Evolutionary conservation across 1,140 invertebrate genomes (phyloP).

Genomic region (Lepidostoma basale): DNA sequence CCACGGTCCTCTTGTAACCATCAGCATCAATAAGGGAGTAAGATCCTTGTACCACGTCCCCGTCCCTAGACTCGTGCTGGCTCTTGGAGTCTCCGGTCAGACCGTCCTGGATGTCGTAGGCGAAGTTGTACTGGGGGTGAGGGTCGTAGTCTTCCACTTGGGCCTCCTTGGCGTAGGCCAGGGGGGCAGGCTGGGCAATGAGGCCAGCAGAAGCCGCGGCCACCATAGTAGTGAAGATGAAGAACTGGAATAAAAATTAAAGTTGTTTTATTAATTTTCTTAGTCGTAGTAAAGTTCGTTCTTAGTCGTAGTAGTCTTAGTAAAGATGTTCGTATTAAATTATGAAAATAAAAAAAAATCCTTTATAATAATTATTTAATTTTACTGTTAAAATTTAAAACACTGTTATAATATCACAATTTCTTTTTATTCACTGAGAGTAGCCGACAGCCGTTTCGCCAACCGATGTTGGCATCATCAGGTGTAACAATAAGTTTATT

Average conservation of each 20-base stretch:
- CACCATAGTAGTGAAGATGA: constrained; percentile 54
- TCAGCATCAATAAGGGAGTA: constrained; percentile 64
- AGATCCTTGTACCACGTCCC: constrained; percentile 63
- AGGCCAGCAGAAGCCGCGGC: constrained; percentile 55
- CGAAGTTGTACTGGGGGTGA: constrained; percentile 63
- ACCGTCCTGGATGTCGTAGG: constrained; percentile 64
- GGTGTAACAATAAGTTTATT: no score
- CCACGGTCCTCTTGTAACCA: constrained; percentile 57
- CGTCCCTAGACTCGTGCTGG: constrained; percentile 63
- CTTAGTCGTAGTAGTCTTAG: no score
- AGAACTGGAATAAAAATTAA: constrained; percentile 58
- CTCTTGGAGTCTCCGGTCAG: constrained; percentile 68
- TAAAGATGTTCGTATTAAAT: no score
- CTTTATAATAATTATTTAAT: no score
- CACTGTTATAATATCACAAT: no score
- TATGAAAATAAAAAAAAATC: no score
- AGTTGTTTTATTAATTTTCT: no score
- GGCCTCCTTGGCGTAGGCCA: constrained; percentile 40
- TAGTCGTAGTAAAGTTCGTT: no score
- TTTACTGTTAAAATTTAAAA: no score
- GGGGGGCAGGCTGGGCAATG: constrained; percentile 40
- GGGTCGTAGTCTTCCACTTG: constrained; percentile 60
- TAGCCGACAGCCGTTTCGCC: no score
- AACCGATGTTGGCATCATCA: no score
- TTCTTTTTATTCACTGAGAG: no score